Base-by-base conservation (phyloP, 2,113 vertebrate genomes). In the Grallaria varia region DNA sequence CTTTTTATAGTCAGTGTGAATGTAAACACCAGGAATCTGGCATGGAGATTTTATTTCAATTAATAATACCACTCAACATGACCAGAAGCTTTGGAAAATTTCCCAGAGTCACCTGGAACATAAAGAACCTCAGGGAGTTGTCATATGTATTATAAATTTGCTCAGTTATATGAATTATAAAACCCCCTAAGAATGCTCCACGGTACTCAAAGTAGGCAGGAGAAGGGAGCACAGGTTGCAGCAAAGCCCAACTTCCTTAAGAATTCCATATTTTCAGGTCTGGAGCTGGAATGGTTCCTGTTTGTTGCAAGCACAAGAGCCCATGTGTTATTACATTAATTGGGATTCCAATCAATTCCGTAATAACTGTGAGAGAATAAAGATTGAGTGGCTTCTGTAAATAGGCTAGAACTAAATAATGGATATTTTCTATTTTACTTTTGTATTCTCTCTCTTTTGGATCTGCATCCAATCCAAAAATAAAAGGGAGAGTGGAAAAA, bases 161-260 rank as follows among this genome's bases (percentile, higher is more conserved):
- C 27, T 76, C 30, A 33, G 66, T 75, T 88, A 42, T 9, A 27
- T 68, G 28, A 75, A 56, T 5, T 33, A 4, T 49, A 50, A 60
- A 56, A 15, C 27, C 4, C n/a, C 5, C 27, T 58, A 25, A 66
- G 44, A 25, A 50, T 42, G 14, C 40, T 90, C 23, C 23, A 24
- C 62, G 63, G 31, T 90, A 73, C 80, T 62, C 27, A 10, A 10
- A 90, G 75, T 13, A 31, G 72, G 91, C 91, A 92, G 89, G 89
- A 92, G 87, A 86, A 86, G 80, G 89, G 87, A 92, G 84, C 72
- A 86, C 79, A 18, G 10, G 39, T 73, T 90, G 67, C 55, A 92
- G 59, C 40, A 80, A 83, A 94, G 44, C 25, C 35, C 28, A 84
- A 1, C 8, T n/a, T 58, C 40, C 42, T 49, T 7, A 33, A 53